These are phyloP conservation scores for Diabrotica undecimpunctata DNA, from an alignment of 1,140 invertebrate species.

Conservation along the genomic window DNA sequence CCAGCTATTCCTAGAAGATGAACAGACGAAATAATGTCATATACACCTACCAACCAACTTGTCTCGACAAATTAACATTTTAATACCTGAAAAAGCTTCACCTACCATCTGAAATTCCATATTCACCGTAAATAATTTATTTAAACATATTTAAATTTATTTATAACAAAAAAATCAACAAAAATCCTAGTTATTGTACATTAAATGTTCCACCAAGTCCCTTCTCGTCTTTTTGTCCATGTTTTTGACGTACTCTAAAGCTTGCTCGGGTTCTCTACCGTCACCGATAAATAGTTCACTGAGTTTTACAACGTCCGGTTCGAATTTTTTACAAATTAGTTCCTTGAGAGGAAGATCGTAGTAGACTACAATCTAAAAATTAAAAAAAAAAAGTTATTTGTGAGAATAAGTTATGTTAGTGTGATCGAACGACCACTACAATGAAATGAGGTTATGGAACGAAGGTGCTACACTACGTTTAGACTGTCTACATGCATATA, in stretches of 20 bases:
- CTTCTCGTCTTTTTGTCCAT: constrained; percentile 37
- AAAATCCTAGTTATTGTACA: constrained; percentile 32
- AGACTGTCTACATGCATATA: no score
- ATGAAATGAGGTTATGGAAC: no score
- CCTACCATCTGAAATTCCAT: no score
- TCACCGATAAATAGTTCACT: constrained; percentile 30
- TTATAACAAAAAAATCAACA: no score
- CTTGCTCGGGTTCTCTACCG: constrained; percentile 22
- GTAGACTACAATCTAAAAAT: constrained; percentile 41
- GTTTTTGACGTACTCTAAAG: constrained; percentile 29
- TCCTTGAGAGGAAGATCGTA: constrained; percentile 44
- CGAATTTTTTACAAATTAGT: constrained; percentile 39
- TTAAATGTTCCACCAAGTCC: constrained; percentile 40
- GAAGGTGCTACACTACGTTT: no score
- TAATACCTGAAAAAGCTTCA: no score
- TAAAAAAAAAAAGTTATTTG: neutral
- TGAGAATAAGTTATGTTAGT: no score
- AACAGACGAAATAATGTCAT: no score
- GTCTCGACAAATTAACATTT: no score
- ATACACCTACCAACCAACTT: no score
- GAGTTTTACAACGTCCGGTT: constrained; percentile 31
- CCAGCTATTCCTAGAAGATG: no score
- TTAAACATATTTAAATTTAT: constrained; percentile 36
- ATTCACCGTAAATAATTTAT: constrained; percentile 10
- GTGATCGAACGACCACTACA: no score